Percentiles rank a stretch among this genome's conserved stretches.
Evolutionary conservation across 1,140 invertebrate species (phyloP).

Genomic region (Neocloeon triangulifer): DNA sequence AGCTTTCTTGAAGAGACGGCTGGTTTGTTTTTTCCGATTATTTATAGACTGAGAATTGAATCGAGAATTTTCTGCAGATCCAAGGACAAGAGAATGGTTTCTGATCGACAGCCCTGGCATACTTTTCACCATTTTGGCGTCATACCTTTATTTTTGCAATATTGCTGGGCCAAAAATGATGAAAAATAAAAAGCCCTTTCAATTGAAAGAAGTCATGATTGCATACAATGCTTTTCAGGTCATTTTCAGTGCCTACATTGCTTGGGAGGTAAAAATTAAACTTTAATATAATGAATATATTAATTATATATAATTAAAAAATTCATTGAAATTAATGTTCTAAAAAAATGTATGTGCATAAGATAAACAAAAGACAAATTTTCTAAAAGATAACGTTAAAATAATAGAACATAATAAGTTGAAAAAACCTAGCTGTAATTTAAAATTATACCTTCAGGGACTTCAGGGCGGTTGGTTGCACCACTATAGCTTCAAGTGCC

Average conservation of each 20-base stretch:
- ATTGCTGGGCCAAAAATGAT: conserved; percentile 23
- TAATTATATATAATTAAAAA: conserved; percentile 1
- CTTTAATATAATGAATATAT: too few species aligned
- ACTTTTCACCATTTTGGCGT: conserved; percentile 20
- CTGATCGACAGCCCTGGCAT: conserved; percentile 23
- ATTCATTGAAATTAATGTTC: conserved; percentile 1
- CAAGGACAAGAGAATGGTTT: conserved; percentile 23
- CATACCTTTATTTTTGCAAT: conserved; percentile 19
- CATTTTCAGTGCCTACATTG: conserved; percentile 21
- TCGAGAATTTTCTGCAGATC: conserved; percentile 13
- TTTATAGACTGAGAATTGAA: conserved; percentile 6
- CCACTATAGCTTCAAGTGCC: conserved; percentile 24
- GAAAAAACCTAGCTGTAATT: too few species aligned
- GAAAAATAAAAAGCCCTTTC: conserved; percentile 22
- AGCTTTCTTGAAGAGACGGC: too few species aligned
- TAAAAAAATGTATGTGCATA: background rate
- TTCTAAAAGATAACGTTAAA: conserved; percentile 3
- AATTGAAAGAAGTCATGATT: conserved; percentile 22
- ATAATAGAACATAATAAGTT: too few species aligned
- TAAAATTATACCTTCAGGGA: conserved; percentile 23
- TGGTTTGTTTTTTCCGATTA: conserved; percentile 9
- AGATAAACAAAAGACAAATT: conserved; percentile 1
- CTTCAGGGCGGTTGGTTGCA: conserved; percentile 23
- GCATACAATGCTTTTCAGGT: conserved; percentile 29
- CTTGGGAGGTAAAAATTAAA: conserved; percentile 20